phyloP scores from a whole-genome alignment of 2,797 vertebrate species.

The Alfaro cultratus region DNA sequence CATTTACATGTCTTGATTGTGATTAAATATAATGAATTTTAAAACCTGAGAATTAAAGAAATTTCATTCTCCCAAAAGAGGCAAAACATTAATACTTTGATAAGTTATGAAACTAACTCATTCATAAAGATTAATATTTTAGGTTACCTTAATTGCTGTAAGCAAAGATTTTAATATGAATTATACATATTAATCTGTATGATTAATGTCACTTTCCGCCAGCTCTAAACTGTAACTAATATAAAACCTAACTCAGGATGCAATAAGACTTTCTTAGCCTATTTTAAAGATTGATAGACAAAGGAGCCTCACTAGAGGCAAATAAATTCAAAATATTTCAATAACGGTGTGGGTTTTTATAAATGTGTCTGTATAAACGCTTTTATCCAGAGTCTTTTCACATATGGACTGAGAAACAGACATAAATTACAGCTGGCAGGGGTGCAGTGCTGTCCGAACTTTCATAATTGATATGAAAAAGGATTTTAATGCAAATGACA shows the following conservation, averaged over 20 bases:
- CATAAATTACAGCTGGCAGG: conserved; percentile 31
- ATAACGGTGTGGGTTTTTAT: neutral
- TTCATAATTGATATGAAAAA: conserved; percentile 43
- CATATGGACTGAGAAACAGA: conserved; percentile 13
- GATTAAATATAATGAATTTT: neutral
- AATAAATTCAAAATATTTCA: neutral
- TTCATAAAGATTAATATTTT: neutral
- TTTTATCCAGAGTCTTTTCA: neutral
- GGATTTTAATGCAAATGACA: conserved; percentile 46
- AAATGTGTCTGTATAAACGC: neutral
- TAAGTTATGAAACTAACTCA: neutral
- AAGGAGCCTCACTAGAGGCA: neutral
- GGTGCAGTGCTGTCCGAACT: conserved; percentile 22
- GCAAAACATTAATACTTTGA: neutral
- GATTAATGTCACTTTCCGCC: neutral
- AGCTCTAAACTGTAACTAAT: neutral
- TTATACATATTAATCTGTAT: neutral
- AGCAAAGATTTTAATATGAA: neutral
- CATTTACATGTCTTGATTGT: neutral
- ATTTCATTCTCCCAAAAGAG: neutral
- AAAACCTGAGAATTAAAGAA: neutral
- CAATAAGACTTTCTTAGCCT: neutral
- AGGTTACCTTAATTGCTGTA: neutral
- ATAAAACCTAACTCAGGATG: neutral
- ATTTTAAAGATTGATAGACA: neutral